Evolutionary conservation across 2,113 vertebrate genomes (phyloP).

Genomic region (Malurus elegans): DNA sequence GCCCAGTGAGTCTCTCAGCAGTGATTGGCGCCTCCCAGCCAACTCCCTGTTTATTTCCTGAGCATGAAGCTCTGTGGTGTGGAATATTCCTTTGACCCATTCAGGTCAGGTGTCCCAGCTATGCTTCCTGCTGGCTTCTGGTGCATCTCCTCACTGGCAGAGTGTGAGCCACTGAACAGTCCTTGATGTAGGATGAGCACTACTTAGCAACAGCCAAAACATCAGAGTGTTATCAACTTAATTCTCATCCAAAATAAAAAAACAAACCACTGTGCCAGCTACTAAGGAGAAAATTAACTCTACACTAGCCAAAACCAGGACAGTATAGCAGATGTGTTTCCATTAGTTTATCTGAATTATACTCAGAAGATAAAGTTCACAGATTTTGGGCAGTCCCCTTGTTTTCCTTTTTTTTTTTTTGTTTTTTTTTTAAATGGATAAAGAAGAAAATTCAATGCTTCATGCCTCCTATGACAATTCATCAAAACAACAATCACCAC

Average conservation of each 20-base stretch:
- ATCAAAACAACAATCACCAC: background rate
- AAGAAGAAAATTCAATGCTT: background rate
- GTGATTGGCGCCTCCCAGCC: background rate
- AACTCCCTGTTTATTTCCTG: background rate
- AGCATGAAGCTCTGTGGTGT: background rate
- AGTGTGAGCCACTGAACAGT: background rate
- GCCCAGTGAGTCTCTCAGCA: background rate
- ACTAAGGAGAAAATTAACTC: background rate
- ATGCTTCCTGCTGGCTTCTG: fast-evolving
- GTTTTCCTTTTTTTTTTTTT: background rate
- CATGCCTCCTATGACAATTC: background rate
- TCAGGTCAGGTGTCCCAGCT: background rate
- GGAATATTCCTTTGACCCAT: background rate
- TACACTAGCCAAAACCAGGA: background rate
- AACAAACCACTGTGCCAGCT: background rate
- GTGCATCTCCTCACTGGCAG: background rate
- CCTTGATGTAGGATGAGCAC: fast-evolving
- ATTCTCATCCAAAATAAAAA: background rate
- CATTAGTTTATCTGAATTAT: background rate
- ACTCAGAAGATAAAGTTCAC: background rate
- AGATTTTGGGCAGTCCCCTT: background rate
- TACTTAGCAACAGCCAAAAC: background rate
- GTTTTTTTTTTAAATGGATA: background rate
- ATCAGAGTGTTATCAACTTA: background rate
- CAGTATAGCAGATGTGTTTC: background rate